Evolutionary conservation across 1,140 invertebrate genomes (phyloP).

Genomic region (Drosophila quadrilineata): DNA sequence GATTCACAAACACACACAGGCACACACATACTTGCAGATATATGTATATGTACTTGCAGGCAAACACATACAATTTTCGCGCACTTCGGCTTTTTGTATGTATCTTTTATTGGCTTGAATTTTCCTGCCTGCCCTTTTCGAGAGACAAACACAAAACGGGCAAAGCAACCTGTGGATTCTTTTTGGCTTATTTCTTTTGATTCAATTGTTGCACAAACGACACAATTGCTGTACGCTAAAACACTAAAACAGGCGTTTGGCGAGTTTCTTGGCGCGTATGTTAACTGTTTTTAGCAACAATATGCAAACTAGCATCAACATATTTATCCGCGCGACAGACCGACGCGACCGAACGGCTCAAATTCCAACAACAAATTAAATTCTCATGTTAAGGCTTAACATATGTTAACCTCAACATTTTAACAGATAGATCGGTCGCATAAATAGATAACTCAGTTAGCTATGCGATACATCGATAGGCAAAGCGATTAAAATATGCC

Average conservation of each 20-base stretch:
- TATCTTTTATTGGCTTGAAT: slow-evolving; percentile 75
- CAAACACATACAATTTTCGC: slow-evolving; percentile 57
- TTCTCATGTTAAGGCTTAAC: slow-evolving; percentile 23
- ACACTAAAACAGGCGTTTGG: slow-evolving; percentile 4
- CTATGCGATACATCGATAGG: too few species aligned
- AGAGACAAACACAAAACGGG: slow-evolving; percentile 26
- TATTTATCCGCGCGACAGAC: slow-evolving; percentile 18
- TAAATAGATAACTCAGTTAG: too few species aligned
- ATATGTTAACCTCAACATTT: slow-evolving; percentile 22
- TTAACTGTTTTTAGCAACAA: slow-evolving; percentile 23
- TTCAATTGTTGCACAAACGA: slow-evolving; percentile 4
- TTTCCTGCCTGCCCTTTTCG: slow-evolving; percentile 66
- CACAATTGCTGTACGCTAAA: neutral
- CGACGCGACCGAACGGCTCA: slow-evolving; percentile 39
- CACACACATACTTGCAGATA: too few species aligned
- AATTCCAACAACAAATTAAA: slow-evolving; percentile 41
- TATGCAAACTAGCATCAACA: slow-evolving; percentile 7
- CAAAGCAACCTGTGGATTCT: slow-evolving; percentile 30
- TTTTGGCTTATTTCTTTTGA: slow-evolving; percentile 3
- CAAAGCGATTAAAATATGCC: too few species aligned
- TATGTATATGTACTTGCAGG: too few species aligned
- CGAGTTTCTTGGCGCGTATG: slow-evolving; percentile 10
- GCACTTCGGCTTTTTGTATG: slow-evolving; percentile 68
- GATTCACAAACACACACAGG: slow-evolving; percentile 20
- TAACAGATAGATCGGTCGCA: too few species aligned